Evolutionary conservation across 2,797 vertebrate species (phyloP).

Genomic region (Cichlasoma orientale): DNA sequence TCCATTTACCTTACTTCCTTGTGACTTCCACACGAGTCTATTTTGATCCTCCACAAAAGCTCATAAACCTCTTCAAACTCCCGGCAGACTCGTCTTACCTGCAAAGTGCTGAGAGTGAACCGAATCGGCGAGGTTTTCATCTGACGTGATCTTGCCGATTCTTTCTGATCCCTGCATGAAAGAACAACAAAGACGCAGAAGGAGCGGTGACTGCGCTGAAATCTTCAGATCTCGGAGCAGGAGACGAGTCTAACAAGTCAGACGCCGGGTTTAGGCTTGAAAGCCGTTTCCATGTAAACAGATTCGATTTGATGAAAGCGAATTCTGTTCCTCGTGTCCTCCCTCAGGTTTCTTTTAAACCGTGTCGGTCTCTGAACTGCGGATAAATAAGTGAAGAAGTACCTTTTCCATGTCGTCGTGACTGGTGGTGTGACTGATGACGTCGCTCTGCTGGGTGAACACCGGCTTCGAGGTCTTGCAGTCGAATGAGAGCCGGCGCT

Average conservation of each 20-base stretch:
- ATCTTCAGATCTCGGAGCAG: background rate
- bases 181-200: background rate
- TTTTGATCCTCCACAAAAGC: background rate
- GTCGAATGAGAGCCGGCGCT: slow-evolving; percentile 84
- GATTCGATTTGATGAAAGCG: background rate
- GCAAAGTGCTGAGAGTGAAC: slow-evolving; percentile 89
- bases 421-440: slow-evolving; percentile 84
- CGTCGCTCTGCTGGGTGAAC: slow-evolving; percentile 83
- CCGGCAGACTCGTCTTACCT: slow-evolving; percentile 73
- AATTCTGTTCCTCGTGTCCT: background rate
- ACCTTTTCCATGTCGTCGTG: slow-evolving; percentile 79
- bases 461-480: slow-evolving; percentile 79
- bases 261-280: background rate
- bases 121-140: slow-evolving; percentile 86
- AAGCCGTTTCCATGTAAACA: background rate
- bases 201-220: background rate
- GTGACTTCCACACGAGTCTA: background rate
- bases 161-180: slow-evolving; percentile 77
- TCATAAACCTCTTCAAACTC: background rate
- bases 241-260: background rate
- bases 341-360: background rate
- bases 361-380: background rate
- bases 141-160: slow-evolving; percentile 83
- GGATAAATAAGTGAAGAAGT: background rate
- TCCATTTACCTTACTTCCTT: background rate